Conservation (phyloP, 2,113 vertebrate genomes). For the Tachysurus vachellii region DNA sequence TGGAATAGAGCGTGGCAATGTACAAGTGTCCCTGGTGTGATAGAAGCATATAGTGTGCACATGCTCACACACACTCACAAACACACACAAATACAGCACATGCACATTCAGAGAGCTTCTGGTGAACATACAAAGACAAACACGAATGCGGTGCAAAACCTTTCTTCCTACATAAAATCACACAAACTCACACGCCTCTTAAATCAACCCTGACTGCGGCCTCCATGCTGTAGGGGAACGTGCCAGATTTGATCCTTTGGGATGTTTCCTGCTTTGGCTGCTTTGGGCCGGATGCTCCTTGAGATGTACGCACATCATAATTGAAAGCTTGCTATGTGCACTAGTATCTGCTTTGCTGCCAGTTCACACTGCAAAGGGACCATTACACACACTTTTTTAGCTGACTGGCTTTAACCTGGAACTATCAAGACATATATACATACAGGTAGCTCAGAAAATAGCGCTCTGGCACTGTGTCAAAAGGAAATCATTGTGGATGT, state of each 20-base stretch:
- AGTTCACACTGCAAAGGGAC: slow-evolving; percentile 36
- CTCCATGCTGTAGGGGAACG: slow-evolving; percentile 31
- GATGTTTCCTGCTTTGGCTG: slow-evolving; percentile 40
- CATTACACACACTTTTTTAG: slow-evolving; percentile 20
- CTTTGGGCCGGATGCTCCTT: slow-evolving; percentile 46
- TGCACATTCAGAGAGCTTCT: slow-evolving; percentile 26
- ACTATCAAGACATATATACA: slow-evolving; percentile 45
- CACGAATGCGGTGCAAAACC: background rate
- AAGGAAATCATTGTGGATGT: slow-evolving; percentile 29
- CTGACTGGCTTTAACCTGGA: slow-evolving; percentile 49
- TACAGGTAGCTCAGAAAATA: slow-evolving; percentile 43
- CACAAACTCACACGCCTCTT: slow-evolving; percentile 12
- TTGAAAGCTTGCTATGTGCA: slow-evolving; percentile 52
- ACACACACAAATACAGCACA: background rate
- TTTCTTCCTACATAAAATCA: slow-evolving; percentile 6
- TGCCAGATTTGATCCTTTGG: slow-evolving; percentile 54
- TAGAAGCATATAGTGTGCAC: slow-evolving; percentile 45
- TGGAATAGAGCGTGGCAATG: slow-evolving; percentile 73
- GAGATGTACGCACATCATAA: slow-evolving; percentile 53
- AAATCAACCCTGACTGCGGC: slow-evolving; percentile 43
- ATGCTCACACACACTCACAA: background rate
- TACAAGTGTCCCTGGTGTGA: slow-evolving; percentile 72
- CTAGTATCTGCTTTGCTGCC: slow-evolving; percentile 29
- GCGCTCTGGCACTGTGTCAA: slow-evolving; percentile 44
- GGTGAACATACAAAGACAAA: slow-evolving; percentile 21